Evolutionary conservation across 2,797 vertebrate species (phyloP), one percentile per base, ranked within the genome.

Genomic region (Falco novaeseelandiae): DNA sequence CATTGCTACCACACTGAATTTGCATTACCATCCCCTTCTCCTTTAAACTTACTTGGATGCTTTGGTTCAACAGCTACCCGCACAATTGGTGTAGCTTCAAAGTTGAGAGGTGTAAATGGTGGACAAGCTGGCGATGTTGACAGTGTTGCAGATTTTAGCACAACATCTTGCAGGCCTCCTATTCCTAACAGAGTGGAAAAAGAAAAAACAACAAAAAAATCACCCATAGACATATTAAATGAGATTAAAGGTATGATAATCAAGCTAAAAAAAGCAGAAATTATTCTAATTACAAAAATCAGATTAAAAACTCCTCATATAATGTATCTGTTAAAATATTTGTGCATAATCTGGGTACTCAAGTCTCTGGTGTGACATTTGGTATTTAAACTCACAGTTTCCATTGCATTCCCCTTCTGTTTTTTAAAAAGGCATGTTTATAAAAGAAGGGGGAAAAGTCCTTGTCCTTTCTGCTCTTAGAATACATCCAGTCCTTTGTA

Each of bases 81-180:
- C 62, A 99, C 99, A 8, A 99, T 99, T 0, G 99, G 99, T 0
- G 98, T 99, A 18, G 99, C 99, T 93, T 99, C 99, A 2, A 99
- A 99, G 98, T 98, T 99, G 86, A 99, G 99, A 0, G 99, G 99
- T 10, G 98, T 99, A 95, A 99, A 99, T 0, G 99, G 99, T 0
- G 99, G 99, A 77, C 99, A 99, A 52, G 99, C 99, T 0, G 98
- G 98, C 0, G 98, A 98, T 0, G 98, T 98, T 5, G 99, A 99
- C 91, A 99, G 83, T 0, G 99, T 99, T 38, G 99, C 99, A 2
- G 99, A 99, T 95, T 99, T 99, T 3, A 99, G 95, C 83, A 99
- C 98, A 19, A 96, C 98, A 32, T 99, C 99, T 80, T 99, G 99
- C 58, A 99, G 97, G 44, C 99, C 99, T 57, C 99, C 98, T 51